phyloP scores from a whole-genome alignment of 1,140 invertebrate species.

The Zaprionus africanus region DNA sequence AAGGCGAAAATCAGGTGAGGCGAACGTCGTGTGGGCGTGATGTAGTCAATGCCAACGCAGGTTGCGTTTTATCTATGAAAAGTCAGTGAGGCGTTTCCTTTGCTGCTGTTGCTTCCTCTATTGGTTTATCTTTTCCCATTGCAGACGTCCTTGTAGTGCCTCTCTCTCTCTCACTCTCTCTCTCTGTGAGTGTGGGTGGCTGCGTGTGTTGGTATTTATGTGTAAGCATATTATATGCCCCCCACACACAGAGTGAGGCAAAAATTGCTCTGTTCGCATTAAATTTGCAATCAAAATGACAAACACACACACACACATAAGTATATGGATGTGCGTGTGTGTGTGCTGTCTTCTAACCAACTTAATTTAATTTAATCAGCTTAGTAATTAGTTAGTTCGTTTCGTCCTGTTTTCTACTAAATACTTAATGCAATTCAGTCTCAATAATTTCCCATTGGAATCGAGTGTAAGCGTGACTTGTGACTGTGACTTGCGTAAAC shows the following conservation, averaged over 20 bases:
- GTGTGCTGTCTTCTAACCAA: slow-evolving; percentile 21
- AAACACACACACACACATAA: slow-evolving; percentile 15
- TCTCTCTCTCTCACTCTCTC: no score
- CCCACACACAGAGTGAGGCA: slow-evolving; percentile 6
- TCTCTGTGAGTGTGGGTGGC: background rate
- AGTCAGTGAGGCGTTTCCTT: slow-evolving; percentile 14
- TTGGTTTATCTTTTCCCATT: background rate
- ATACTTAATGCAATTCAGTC: slow-evolving; percentile 35
- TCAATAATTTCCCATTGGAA: slow-evolving; percentile 6
- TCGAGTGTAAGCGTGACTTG: slow-evolving; percentile 2
- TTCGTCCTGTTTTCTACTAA: slow-evolving; percentile 3
- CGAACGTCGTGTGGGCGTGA: background rate
- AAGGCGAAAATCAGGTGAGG: background rate
- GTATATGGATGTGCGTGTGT: background rate
- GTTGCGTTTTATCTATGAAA: slow-evolving; percentile 49
- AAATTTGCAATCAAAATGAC: slow-evolving; percentile 40
- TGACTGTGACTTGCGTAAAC: slow-evolving; percentile 1
- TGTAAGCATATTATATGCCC: slow-evolving; percentile 14
- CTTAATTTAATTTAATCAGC: slow-evolving; percentile 51
- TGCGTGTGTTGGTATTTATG: slow-evolving; percentile 13
- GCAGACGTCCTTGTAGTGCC: slow-evolving; percentile 6
- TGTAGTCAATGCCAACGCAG: slow-evolving; percentile 21
- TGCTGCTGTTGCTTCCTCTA: slow-evolving; percentile 1
- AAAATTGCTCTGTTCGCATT: slow-evolving; percentile 39
- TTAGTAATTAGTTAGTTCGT: slow-evolving; percentile 42